Percentiles rank a stretch among this genome's conserved stretches.
phyloP scores from a whole-genome alignment of 2,113 vertebrate species.

The Lasiurus cinereus region DNA sequence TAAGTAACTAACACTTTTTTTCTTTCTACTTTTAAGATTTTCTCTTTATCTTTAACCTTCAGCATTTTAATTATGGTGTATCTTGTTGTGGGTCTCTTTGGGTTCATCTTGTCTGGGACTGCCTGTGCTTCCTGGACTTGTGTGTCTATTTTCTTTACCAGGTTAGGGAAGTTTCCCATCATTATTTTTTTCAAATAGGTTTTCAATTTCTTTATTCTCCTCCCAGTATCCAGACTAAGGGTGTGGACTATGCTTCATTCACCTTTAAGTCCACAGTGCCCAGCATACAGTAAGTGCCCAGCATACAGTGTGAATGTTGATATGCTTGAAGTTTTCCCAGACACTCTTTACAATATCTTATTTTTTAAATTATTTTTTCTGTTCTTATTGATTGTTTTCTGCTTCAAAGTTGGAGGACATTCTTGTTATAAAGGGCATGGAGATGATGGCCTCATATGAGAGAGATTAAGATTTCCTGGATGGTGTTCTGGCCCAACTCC shows the following conservation, averaged over 20 bases:
- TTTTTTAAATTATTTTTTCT: neutral
- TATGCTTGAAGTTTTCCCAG: neutral
- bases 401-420: neutral
- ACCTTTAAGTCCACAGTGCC: neutral
- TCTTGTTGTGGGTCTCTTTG: neutral
- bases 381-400: neutral
- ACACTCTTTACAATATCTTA: neutral
- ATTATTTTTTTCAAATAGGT: neutral
- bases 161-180: neutral
- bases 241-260: neutral
- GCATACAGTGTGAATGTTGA: neutral
- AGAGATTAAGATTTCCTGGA: neutral
- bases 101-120: neutral
- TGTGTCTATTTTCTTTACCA: neutral
- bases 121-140: neutral
- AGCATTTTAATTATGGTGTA: neutral
- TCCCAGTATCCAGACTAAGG: neutral
- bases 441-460: neutral
- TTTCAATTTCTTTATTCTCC: neutral
- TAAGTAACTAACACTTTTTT: neutral
- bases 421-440: neutral
- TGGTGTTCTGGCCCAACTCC: neutral
- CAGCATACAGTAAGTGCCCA: neutral
- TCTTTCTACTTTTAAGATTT: neutral
- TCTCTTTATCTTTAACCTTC: neutral